These are phyloP conservation scores for Xyrauchen texanus DNA, from an alignment of 2,113 vertebrate species.

Conservation along the genomic window DNA sequence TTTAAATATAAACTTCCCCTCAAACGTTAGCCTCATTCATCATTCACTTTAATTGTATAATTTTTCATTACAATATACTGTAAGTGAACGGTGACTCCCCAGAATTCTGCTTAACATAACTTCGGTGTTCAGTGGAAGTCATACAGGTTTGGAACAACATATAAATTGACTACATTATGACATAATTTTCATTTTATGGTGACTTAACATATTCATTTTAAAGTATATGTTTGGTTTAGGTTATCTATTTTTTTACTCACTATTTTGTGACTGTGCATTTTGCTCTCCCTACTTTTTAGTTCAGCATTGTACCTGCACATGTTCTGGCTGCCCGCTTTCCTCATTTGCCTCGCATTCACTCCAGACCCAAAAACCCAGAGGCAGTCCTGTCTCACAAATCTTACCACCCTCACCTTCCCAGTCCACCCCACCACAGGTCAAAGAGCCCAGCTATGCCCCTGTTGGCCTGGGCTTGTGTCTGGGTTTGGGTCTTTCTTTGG, in stretches of 20 bases:
- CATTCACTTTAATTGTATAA: too few species aligned
- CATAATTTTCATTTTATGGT: too few species aligned
- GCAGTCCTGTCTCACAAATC: slow-evolving; percentile 20
- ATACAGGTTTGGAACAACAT: too few species aligned
- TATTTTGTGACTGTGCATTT: not conserved
- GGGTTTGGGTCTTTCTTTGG: slow-evolving; percentile 55
- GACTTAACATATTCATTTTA: too few species aligned
- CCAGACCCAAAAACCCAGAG: slow-evolving; percentile 64
- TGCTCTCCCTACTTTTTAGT: slow-evolving; percentile 50
- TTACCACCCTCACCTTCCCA: not conserved
- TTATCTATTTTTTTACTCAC: too few species aligned
- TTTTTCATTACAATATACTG: too few species aligned
- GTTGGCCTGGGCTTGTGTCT: slow-evolving; percentile 56
- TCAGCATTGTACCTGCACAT: slow-evolving; percentile 68
- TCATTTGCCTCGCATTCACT: slow-evolving; percentile 47
- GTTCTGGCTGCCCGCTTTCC: slow-evolving; percentile 74
- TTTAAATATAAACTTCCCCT: not conserved
- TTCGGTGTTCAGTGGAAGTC: too few species aligned
- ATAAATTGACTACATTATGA: too few species aligned
- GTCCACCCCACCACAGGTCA: slow-evolving; percentile 38
- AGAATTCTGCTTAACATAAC: too few species aligned
- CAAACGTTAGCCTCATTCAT: too few species aligned
- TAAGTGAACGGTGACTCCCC: too few species aligned
- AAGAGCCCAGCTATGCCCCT: slow-evolving; percentile 52
- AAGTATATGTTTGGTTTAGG: too few species aligned